These are phyloP conservation scores for Cynopterus brachyotis DNA, from an alignment of 2,113 vertebrate genomes.

Conservation along the genomic window DNA sequence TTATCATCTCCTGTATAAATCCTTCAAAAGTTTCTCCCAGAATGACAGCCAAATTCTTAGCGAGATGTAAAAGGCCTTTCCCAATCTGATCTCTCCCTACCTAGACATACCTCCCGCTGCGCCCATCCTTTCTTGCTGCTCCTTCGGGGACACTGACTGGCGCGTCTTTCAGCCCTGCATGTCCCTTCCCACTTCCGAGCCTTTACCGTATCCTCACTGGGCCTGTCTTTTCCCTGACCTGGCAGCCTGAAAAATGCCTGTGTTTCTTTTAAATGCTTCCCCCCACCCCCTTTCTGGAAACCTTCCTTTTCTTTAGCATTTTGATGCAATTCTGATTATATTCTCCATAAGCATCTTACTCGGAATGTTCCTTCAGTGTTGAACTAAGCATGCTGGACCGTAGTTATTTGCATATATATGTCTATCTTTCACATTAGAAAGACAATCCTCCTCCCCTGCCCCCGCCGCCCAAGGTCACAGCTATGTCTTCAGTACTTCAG, in stretches of 20 bases:
- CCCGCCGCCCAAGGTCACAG: not conserved
- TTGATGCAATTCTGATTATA: not conserved
- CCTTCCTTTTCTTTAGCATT: not conserved
- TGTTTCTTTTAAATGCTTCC: not conserved
- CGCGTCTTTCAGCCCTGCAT: not conserved
- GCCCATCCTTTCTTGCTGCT: rapidly evolving
- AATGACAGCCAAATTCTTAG: not conserved
- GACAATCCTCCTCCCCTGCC: not conserved
- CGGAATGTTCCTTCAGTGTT: not conserved
- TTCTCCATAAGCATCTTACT: not conserved
- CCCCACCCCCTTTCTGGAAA: not conserved
- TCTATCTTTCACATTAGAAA: not conserved
- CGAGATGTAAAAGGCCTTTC: not conserved
- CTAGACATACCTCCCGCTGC: not conserved
- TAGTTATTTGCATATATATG: not conserved
- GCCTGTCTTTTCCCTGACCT: not conserved
- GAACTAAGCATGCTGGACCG: not conserved
- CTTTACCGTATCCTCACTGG: not conserved
- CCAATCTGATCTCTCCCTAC: not conserved
- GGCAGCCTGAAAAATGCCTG: not conserved
- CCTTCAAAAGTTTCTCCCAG: not conserved
- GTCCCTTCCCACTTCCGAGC: not conserved
- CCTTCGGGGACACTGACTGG: not conserved
- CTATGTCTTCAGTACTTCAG: not conserved
- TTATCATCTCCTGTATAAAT: not conserved